Evolutionary conservation across 1,140 invertebrate species (phyloP), one percentile per base, ranked within the genome.

Genomic region (Psilanteris sp.): DNA sequence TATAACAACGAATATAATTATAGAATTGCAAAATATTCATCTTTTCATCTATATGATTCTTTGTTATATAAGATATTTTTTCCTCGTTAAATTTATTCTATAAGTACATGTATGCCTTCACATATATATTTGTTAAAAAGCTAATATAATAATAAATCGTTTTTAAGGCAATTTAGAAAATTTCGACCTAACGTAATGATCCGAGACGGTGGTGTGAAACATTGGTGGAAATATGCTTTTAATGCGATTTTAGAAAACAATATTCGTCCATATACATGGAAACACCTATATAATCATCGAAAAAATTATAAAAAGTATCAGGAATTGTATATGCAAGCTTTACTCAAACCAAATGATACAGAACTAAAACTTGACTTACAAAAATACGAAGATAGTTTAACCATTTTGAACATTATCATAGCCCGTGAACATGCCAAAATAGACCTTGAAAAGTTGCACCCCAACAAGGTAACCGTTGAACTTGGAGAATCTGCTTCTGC

Each of bases 141-240:
- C n/a, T n/a, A n/a, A n/a, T n/a, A n/a, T n/a, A n/a, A n/a, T n/a
- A n/a, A n/a, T n/a, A n/a, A n/a, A n/a, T n/a, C n/a, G n/a, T n/a
- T 50, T 64, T 61, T 3, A 16, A 83, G 82, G 41, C 74, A 81
- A 7, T 62, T 81, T 26, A 70, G 77, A 27, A 85, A 83, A 61
- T 81, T 81, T 77, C 83, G 81, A 16, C 91, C 91, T 0, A 87
- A 86, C 0, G 75, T 89, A 4, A 86, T 80, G 3, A 79, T 91
- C 4, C 79, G 79, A 2, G 87, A 90, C 11, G 88, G 90, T 64
- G 59, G 91, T 73, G 46, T 76, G 0, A 73, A 72, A 37, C 52
- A 62, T 20, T 96, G 94, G 94, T 96, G 95, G 95, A 90, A 89
- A 24, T 96, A 96, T 81, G 93, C 93, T 0, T 93, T 91, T 78